Percentiles rank a stretch among this genome's conserved stretches.
Evolutionary conservation across 2,113 vertebrate species (phyloP).

Genomic region (Bufo gargarizans): DNA sequence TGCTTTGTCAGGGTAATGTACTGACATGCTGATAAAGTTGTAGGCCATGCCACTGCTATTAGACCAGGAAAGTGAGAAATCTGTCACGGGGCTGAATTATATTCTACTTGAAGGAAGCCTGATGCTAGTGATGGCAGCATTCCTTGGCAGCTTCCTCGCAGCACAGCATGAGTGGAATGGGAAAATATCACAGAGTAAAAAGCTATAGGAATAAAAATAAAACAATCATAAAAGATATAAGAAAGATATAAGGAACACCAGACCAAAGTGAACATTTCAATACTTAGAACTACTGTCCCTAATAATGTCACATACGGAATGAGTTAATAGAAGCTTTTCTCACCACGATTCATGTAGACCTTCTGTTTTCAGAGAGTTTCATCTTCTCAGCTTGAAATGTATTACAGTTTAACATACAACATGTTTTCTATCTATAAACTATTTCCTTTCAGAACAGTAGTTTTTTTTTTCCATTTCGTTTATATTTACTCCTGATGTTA

Average conservation of each 20-base stretch:
- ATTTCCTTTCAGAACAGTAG: not conserved
- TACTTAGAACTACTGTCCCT: not conserved
- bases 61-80: too few relatives aligned
- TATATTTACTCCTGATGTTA: not conserved
- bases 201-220: not conserved
- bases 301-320: not conserved
- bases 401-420: not conserved
- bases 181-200: not conserved
- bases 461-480: not conserved
- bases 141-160: not conserved
- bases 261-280: not conserved
- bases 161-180: not conserved
- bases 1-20: too few relatives aligned
- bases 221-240: not conserved
- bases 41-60: too few relatives aligned
- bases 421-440: not conserved
- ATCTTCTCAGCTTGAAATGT: constrained; percentile 1
- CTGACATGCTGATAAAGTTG: too few relatives aligned
- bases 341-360: not conserved
- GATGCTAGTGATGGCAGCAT: not conserved
- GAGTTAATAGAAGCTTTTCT: constrained; percentile 5
- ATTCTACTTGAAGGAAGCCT: not conserved
- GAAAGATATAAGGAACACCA: not conserved
- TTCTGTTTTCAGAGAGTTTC: not conserved
- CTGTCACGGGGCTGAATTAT: too few relatives aligned